Evolutionary conservation across 30 jellyfish, hydroid and myxozoan genomes (phyloP).

Genomic region (Rhopilema esculentum): DNA sequence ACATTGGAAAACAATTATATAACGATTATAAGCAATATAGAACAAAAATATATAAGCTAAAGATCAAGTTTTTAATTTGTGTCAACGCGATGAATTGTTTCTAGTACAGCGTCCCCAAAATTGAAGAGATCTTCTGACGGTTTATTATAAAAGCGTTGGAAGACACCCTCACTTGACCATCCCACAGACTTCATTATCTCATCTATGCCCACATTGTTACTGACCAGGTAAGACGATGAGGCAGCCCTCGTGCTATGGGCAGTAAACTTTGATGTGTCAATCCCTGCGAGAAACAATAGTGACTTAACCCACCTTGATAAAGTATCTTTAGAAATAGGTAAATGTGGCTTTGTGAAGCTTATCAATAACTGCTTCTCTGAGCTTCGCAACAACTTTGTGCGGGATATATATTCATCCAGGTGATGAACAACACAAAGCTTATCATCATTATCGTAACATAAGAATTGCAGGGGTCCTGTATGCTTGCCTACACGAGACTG

Average conservation of each 20-base stretch:
- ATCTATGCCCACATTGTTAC: background rate
- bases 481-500: too few species aligned
- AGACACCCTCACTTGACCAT: constrained; percentile 25
- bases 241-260: constrained; percentile 67
- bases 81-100: background rate
- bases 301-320: constrained; percentile 32
- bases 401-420: constrained; percentile 20
- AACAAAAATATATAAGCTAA: background rate
- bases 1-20: background rate
- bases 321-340: constrained; percentile 30
- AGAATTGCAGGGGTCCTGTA: too few species aligned
- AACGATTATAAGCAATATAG: background rate
- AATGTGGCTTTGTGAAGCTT: constrained; percentile 40
- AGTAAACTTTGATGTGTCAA: constrained; percentile 14
- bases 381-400: background rate
- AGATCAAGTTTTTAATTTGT: background rate
- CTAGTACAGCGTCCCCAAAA: constrained; percentile 9
- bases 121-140: constrained; percentile 8
- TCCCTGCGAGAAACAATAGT: constrained; percentile 25
- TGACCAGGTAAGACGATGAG: constrained; percentile 27
- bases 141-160: constrained; percentile 33
- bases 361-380: constrained; percentile 18
- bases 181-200: constrained; percentile 46
- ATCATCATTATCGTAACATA: too few species aligned
- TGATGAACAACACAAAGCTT: constrained; percentile 45